Evolutionary conservation across 2,888 invertebrate species (phyloP).

Genomic region (Brachyptera putata): DNA sequence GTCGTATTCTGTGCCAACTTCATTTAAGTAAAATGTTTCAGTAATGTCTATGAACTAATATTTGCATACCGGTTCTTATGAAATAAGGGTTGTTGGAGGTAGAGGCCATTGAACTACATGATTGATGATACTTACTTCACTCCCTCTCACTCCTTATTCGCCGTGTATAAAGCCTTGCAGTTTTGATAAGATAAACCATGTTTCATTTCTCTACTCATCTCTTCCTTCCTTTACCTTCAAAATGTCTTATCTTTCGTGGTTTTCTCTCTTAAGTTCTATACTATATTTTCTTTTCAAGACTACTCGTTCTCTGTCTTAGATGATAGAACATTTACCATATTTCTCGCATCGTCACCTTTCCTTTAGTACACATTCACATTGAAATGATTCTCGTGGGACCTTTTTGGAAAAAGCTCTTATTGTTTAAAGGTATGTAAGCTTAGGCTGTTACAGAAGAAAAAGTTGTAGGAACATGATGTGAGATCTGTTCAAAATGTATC

Average conservation of each 20-base stretch:
- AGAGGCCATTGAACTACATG: not conserved
- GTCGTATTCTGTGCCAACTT: no score
- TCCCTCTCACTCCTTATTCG: no score
- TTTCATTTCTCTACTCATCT: not conserved
- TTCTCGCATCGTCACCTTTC: slow-evolving; percentile 7
- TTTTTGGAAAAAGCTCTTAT: not conserved
- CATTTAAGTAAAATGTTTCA: no score
- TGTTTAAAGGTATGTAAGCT: not conserved
- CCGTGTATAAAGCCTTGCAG: not conserved
- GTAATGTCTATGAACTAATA: no score
- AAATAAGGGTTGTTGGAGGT: no score
- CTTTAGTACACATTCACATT: not conserved
- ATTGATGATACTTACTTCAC: not conserved
- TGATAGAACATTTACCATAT: slow-evolving; percentile 12
- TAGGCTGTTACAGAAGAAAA: not conserved
- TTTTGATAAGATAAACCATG: not conserved
- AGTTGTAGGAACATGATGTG: no score
- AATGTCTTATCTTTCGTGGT: not conserved
- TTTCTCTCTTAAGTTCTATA: not conserved
- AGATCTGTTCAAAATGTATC: no score
- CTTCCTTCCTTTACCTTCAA: not conserved
- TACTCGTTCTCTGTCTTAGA: no score
- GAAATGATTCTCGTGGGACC: not conserved
- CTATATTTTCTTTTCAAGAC: no score
- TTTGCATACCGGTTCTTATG: no score